Evolutionary conservation across 1,140 invertebrate species (phyloP), one percentile per base, ranked within the genome.

Genomic region (Zeugodacus cucurbitae): DNA sequence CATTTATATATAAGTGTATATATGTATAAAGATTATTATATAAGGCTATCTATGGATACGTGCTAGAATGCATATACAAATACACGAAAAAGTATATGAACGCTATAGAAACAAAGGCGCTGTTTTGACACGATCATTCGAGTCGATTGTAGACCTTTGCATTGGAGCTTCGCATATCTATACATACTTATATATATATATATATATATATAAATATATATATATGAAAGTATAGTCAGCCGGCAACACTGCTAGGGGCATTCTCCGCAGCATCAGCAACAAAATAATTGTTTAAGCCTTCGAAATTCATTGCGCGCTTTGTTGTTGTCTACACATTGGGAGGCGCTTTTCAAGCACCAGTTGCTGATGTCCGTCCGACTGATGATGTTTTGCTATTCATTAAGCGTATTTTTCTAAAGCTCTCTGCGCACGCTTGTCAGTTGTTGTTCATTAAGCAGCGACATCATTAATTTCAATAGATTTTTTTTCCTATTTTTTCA

Each of bases 401-500:
- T 48, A 82, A 48, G 74, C 32, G n/a, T 48, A 26, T 82, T 82
- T 54, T 82, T 26, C 74, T 82, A 54, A 82, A 82, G 44, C 74
- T 82, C 74, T 29, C 37, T 82, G 74, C 74, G 41, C 29, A 26
- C 74, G 41, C 74, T 37, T 82, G 74, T 48, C 74, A 82, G 74
- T 82, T 82, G 74, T 82, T 82, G 74, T 82, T 82, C 41, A 82
- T 82, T 54, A 82, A 54, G 32, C 20, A 48, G 74, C 74, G 41
- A 14, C 74, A 82, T 82, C 74, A 82, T 82, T 54, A 82, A 82
- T 82, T 82, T 82, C 26, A 82, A 82, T 41, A 37, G 14, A 74
- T 37, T 22, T 32, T 74, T 41, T 41, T 20, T 2, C 11, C 1
- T 20, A 17, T 20, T 70, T 70, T 70, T 70, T 34, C 41, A 48